Evolutionary conservation across 2,113 vertebrate genomes (phyloP).

Genomic region (Chrysemys picta): DNA sequence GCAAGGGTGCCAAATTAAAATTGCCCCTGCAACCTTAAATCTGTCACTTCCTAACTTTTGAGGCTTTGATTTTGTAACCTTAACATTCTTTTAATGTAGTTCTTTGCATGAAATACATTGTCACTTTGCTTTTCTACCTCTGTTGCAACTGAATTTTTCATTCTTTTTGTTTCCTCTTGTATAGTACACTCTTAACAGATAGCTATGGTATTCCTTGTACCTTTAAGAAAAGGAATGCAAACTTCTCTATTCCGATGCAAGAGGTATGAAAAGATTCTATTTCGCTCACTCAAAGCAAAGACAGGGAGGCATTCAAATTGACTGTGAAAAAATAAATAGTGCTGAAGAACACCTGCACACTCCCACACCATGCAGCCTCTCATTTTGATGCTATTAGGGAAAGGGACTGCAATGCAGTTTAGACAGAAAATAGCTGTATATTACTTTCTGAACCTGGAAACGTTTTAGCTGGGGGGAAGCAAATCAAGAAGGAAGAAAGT

Average conservation of each 20-base stretch:
- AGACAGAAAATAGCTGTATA: not conserved
- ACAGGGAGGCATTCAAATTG: not conserved
- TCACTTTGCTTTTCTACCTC: not conserved
- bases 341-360: not conserved
- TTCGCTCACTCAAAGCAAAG: not conserved
- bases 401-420: not conserved
- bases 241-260: not conserved
- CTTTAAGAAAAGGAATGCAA: not conserved
- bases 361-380: accelerated
- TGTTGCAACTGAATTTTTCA: not conserved
- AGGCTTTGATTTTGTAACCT: not conserved
- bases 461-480: not conserved
- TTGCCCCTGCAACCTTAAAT: not conserved
- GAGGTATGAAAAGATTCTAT: not conserved
- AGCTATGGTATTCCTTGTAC: not conserved
- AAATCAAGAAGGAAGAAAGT: not conserved
- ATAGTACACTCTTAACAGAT: not conserved
- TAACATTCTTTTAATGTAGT: not conserved
- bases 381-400: not conserved
- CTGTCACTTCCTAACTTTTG: not conserved
- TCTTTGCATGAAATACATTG: not conserved
- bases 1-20: not conserved
- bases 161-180: not conserved
- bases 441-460: not conserved
- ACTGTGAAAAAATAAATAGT: not conserved